Percentiles rank a stretch among this genome's conserved stretches.
These are phyloP conservation scores for Heliconius ethilla DNA, from an alignment of 2,888 invertebrate genomes.

Conservation along the genomic window DNA sequence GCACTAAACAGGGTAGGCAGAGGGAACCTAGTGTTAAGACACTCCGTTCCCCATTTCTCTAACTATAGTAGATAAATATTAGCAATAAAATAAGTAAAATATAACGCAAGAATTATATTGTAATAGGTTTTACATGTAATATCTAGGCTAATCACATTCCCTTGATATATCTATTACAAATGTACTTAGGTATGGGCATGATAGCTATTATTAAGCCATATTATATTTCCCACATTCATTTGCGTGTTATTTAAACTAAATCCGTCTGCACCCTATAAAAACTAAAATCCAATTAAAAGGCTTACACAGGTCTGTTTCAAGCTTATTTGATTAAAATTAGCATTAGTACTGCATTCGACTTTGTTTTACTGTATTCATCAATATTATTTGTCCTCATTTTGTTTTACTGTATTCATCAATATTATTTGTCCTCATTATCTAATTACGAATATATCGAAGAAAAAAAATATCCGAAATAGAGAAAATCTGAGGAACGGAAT, in stretches of 20 bases:
- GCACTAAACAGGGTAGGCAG: neutral
- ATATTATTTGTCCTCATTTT: neutral
- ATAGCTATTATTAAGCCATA: conserved; percentile 10
- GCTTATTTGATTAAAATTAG: conserved; percentile 18
- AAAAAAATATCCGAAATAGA: too few species aligned
- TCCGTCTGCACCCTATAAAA: conserved; percentile 32
- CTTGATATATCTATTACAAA: neutral
- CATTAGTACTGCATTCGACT: conserved; percentile 1
- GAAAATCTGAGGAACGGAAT: too few species aligned
- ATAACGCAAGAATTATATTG: neutral
- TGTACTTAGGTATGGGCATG: neutral
- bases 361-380: neutral
- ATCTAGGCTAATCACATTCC: conserved; percentile 16
- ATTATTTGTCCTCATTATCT: too few species aligned
- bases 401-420: too few species aligned
- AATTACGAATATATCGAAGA: too few species aligned
- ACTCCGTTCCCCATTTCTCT: too few species aligned
- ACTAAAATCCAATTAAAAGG: conserved; percentile 23
- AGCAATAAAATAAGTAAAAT: neutral
- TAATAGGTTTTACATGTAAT: neutral
- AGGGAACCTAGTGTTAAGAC: too few species aligned
- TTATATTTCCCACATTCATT: conserved; percentile 22
- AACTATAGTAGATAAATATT: too few species aligned
- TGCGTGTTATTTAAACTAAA: conserved; percentile 29
- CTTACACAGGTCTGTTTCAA: conserved; percentile 9